Percentiles rank a stretch among this genome's conserved stretches.
These are phyloP conservation scores for Fissipunctia ypsillon DNA, from an alignment of 2,888 invertebrate genomes.

Conservation along the genomic window DNA sequence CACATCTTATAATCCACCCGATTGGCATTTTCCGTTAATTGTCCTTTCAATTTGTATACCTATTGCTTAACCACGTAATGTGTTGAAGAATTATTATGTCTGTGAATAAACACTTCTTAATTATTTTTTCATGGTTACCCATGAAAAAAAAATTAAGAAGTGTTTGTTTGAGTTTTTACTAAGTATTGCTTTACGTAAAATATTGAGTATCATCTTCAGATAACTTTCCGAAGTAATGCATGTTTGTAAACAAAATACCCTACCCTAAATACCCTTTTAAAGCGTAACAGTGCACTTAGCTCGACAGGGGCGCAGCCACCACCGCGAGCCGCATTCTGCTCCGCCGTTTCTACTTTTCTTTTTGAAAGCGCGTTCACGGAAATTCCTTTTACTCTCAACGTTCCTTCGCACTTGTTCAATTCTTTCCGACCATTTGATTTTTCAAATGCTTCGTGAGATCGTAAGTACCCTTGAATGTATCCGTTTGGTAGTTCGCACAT, in stretches of 20 bases:
- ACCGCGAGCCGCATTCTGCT: neutral
- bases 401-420: neutral
- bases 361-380: slow-evolving; percentile 9
- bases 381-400: slow-evolving; percentile 11
- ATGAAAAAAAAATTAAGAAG: no score
- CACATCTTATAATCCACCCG: no score
- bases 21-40: no score
- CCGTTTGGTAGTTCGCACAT: neutral
- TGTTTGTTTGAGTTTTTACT: no score
- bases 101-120: no score
- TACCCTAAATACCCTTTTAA: no score
- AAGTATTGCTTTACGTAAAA: neutral
- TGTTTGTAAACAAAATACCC: neutral
- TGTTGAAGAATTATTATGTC: no score
- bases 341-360: slow-evolving; percentile 10
- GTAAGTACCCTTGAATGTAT: neutral
- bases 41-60: no score
- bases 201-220: neutral
- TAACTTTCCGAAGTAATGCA: neutral
- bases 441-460: neutral
- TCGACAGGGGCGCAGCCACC: neutral
- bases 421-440: slow-evolving; percentile 11
- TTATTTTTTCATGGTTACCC: no score
- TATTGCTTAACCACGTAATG: no score
- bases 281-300: neutral